Conservation (phyloP, 2,888 invertebrate species). For the Rapana venosa region DNA sequence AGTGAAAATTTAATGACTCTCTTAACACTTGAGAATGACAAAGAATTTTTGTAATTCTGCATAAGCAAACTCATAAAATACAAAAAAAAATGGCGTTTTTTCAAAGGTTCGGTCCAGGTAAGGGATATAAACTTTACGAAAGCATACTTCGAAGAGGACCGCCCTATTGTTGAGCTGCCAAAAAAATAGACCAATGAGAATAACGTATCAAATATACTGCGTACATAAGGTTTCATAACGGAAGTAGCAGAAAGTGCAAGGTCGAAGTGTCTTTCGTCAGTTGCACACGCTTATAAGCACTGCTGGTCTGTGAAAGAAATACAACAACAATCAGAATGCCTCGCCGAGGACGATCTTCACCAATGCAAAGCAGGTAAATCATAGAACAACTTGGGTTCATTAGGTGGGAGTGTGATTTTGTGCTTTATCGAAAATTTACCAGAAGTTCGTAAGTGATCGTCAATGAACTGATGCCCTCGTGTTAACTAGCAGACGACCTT, state of each 20-base stretch:
- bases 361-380: not conserved
- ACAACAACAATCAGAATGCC: constrained; percentile 41
- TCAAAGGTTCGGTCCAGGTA: too few species aligned
- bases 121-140: too few species aligned
- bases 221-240: constrained; percentile 39
- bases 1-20: too few species aligned
- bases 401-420: not conserved
- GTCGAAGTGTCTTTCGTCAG: constrained; percentile 25
- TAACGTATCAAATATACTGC: not conserved
- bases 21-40: too few species aligned
- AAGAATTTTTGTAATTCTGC: too few species aligned
- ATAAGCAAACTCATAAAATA: too few species aligned
- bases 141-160: not conserved
- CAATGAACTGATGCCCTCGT: not conserved
- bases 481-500: constrained; percentile 24
- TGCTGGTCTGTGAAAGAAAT: not conserved
- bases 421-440: not conserved
- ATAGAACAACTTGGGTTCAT: not conserved
- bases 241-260: constrained; percentile 40
- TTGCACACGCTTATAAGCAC: not conserved
- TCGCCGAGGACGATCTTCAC: constrained; percentile 43
- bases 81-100: too few species aligned
- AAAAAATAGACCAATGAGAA: constrained; percentile 35
- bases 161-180: not conserved
- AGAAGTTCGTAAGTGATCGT: too few species aligned